Percentiles rank a stretch among this genome's conserved stretches.
phyloP scores from a whole-genome alignment of 92 coral and sea anemone genomes.

The Paramuricea clavata region DNA sequence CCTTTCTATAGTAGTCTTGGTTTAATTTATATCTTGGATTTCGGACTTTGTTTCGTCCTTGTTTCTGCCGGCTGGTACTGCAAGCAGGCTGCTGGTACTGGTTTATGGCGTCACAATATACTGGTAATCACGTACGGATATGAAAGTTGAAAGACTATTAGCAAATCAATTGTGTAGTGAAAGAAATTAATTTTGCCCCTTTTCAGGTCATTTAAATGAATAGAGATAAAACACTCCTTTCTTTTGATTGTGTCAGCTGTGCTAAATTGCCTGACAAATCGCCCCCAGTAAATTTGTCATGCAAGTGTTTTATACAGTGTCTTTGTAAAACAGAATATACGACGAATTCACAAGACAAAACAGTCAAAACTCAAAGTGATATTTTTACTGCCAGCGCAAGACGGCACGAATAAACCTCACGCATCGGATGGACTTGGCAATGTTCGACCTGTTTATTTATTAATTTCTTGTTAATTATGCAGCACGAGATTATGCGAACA shows the following conservation, averaged over 20 bases:
- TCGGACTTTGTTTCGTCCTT: too few species aligned
- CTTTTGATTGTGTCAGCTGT: background rate
- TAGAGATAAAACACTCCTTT: background rate
- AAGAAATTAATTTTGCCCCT: background rate
- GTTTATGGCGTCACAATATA: background rate
- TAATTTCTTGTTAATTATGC: constrained; percentile 29
- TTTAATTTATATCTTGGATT: too few species aligned
- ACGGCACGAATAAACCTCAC: background rate
- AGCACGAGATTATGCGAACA: too few species aligned
- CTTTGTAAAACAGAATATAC: background rate
- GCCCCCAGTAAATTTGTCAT: background rate
- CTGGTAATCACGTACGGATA: background rate
- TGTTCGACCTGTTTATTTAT: constrained; percentile 4
- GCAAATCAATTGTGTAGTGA: background rate
- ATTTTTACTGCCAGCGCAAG: too few species aligned
- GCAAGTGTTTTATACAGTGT: background rate
- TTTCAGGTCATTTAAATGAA: background rate
- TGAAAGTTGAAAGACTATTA: background rate
- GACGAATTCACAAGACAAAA: background rate
- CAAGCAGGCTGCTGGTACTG: too few species aligned
- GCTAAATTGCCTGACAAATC: background rate
- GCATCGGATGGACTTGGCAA: too few species aligned
- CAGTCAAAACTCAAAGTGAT: too few species aligned
- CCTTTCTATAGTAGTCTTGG: too few species aligned
- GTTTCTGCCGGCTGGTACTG: too few species aligned